Evolutionary conservation across 1,140 invertebrate genomes (phyloP).

Genomic region (Plutomurus gul): DNA sequence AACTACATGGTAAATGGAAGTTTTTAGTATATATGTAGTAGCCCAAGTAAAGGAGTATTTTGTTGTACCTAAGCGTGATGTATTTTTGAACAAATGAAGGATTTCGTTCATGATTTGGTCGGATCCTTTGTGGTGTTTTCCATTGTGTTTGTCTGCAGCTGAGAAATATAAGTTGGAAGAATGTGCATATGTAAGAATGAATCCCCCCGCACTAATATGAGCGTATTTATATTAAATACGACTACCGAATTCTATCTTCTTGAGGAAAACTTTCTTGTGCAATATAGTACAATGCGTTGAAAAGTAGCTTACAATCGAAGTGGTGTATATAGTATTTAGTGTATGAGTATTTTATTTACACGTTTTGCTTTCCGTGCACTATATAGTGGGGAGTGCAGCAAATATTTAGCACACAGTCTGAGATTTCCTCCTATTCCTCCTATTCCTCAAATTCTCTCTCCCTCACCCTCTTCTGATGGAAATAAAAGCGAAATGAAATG

Average conservation of each 20-base stretch:
- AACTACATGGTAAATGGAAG: neutral
- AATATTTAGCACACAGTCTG: conserved; percentile 19
- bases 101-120: neutral
- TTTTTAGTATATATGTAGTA: too few relatives aligned
- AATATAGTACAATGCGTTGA: too few relatives aligned
- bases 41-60: neutral
- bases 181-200: too few relatives aligned
- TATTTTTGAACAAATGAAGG: conserved; percentile 24
- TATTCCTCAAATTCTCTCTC: conserved; percentile 1
- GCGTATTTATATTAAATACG: too few relatives aligned
- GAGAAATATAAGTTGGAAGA: too few relatives aligned
- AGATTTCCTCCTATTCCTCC: neutral
- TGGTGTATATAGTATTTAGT: neutral
- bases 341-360: neutral
- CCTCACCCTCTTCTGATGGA: conserved; percentile 3
- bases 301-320: too few relatives aligned
- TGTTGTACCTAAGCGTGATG: neutral
- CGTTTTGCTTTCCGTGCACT: neutral
- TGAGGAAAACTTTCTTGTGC: too few relatives aligned
- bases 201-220: too few relatives aligned
- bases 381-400: neutral
- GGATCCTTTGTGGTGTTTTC: too few relatives aligned
- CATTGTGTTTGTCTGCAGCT: too few relatives aligned
- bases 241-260: too few relatives aligned
- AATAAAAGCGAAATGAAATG: conserved; percentile 23